Evolutionary conservation across 2,113 vertebrate species (phyloP).

Genomic region (Neodon shergylaensis): DNA sequence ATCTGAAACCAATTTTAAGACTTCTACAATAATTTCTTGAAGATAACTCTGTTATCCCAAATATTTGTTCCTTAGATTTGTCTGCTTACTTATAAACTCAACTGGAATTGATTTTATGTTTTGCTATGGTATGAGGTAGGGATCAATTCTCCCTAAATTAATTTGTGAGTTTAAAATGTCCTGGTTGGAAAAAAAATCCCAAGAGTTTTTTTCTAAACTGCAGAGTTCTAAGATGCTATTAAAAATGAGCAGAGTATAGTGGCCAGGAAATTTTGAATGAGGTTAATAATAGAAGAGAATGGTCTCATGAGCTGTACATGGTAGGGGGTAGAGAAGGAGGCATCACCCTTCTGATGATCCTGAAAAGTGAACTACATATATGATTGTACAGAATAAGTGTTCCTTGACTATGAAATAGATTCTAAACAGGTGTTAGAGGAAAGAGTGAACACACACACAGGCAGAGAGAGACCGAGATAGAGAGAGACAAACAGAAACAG

Average conservation of each 20-base stretch:
- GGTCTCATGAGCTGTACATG: not conserved
- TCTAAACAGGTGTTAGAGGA: conserved; percentile 4
- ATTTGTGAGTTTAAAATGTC: not conserved
- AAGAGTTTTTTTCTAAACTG: not conserved
- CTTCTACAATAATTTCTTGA: not conserved
- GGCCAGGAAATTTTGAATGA: not conserved
- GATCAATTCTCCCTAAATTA: conserved; percentile 32
- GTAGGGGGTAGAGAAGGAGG: not conserved
- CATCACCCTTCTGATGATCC: not conserved
- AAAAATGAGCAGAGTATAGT: not conserved
- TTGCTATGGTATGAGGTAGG: not conserved
- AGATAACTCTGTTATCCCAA: not conserved
- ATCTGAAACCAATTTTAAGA: not conserved
- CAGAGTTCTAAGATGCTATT: not conserved
- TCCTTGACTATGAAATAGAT: not conserved
- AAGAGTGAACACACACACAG: not conserved
- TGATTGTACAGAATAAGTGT: not conserved
- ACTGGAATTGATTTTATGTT: not conserved
- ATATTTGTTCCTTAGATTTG: conserved; percentile 6
- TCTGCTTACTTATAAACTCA: not conserved
- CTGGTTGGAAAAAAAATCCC: not conserved
- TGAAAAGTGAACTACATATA: not conserved
- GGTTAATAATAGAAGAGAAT: not conserved
- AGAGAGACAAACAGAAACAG: not conserved
- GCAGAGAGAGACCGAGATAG: not conserved